Conservation (phyloP, 92 coral and sea anemone genomes). For the Meandrina meandrites region DNA sequence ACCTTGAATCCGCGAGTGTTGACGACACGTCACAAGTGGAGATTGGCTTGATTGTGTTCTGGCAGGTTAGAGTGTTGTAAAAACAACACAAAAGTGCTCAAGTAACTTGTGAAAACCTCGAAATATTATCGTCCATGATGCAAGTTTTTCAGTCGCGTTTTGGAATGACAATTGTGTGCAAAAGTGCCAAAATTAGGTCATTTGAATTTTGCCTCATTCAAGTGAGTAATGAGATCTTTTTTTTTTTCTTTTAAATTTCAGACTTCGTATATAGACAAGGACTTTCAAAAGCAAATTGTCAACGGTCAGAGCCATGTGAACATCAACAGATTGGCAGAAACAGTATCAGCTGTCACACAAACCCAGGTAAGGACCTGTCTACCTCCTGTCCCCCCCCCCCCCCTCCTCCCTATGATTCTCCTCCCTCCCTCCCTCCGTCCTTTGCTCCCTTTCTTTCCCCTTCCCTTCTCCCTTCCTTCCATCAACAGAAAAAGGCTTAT, state of each 20-base stretch:
- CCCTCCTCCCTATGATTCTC: no score
- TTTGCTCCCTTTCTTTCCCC: no score
- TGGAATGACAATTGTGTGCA: neutral
- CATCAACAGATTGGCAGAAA: slow-evolving; percentile 78
- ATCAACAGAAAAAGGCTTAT: neutral
- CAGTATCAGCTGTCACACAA: slow-evolving; percentile 75
- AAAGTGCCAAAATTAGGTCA: no score
- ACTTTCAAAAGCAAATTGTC: slow-evolving; percentile 68
- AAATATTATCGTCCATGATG: neutral
- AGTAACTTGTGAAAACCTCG: neutral
- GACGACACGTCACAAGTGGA: slow-evolving; percentile 72
- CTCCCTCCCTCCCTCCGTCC: neutral
- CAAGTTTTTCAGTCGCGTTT: neutral
- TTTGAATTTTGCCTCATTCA: neutral
- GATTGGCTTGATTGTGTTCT: slow-evolving; percentile 87
- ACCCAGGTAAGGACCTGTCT: slow-evolving; percentile 32
- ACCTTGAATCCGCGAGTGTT: slow-evolving; percentile 23
- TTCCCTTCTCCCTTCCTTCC: neutral
- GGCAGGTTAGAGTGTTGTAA: slow-evolving; percentile 74
- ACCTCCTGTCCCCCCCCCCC: neutral
- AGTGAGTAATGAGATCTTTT: neutral
- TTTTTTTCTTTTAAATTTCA: slow-evolving; percentile 17
- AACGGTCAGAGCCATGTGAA: slow-evolving; percentile 89
- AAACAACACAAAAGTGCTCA: neutral
- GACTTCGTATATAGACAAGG: slow-evolving; percentile 91